Base-by-base conservation (phyloP, 2,888 invertebrate species). In the Ligdia adustata region DNA sequence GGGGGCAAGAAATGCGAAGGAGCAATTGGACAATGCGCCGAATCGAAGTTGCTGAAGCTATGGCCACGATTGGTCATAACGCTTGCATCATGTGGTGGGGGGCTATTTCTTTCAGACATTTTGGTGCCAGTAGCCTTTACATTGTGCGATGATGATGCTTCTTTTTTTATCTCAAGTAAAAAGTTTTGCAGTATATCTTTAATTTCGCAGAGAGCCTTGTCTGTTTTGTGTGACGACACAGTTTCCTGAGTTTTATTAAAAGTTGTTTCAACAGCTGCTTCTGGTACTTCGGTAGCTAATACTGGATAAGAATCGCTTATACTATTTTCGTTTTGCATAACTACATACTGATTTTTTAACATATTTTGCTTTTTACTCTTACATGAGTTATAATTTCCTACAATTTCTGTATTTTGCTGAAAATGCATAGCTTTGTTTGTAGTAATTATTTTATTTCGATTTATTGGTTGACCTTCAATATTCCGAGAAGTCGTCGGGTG, bases 131-230 rank as follows among this genome's bases (percentile, higher is more conserved):
- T 75, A 0, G 72, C 71, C 55, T 78, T 77, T 14, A 69, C 72
- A 24, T 69, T 70, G 33, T 73, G 71, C 6, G 69, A 67, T 1
- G 69, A 67, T 1, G 75, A 63, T 7, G 65, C 48, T 52, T 86
- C 84, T 57, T 80, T 86, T 52, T 87, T 89, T 46, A 89, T 82
- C 69, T 89, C 87, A 28, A 75, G 70, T 33, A 89, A 60, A 52
- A 89, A 89, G 40, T 48, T 79, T 65, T 86, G 84, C 6, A 89
- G 66, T 34, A 88, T 82, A 41, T 84, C 76, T 66, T 89, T 89
- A 35, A 89, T 88, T 80, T 89, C 89, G 46, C 64, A 70, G n/a
- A 89, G 61, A 1, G 87, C 76, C 66, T 78, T 82, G 42, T 87
- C 87, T 3, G 86, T 83, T 71, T 79, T 83, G 29, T 83, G 79